These are phyloP conservation scores for Coregonus clupeaformis DNA, from an alignment of 2,113 vertebrate species.

Conservation along the genomic window DNA sequence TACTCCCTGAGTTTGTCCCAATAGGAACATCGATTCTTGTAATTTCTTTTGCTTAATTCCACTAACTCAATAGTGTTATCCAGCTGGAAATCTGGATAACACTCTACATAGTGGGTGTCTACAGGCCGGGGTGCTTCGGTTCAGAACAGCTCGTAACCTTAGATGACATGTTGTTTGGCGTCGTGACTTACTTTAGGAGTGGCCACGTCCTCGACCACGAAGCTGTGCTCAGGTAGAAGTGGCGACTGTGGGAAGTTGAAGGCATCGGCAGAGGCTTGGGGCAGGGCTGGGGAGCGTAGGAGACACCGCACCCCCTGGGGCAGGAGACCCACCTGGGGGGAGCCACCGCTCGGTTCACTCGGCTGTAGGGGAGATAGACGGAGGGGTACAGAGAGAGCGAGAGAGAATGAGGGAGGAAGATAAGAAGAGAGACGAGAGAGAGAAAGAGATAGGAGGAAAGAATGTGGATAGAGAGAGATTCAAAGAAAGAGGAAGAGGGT, in stretches of 20 bases:
- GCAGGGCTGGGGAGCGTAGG: constrained; percentile 81
- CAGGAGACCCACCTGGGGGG: constrained; percentile 78
- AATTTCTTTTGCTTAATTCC: no score
- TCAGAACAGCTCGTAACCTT: no score
- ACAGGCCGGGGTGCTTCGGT: no score
- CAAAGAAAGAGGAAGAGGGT: neutral
- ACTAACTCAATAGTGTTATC: no score
- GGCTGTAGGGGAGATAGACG: neutral
- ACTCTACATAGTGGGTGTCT: no score
- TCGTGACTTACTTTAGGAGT: constrained; percentile 85
- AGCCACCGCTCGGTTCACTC: constrained; percentile 77
- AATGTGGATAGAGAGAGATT: neutral
- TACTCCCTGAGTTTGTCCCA: no score
- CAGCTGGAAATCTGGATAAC: no score
- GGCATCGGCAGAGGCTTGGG: constrained; percentile 79
- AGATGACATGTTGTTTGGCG: neutral
- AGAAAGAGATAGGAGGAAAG: constrained; percentile 1
- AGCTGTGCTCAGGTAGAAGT: constrained; percentile 80
- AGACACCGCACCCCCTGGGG: constrained; percentile 78
- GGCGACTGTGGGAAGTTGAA: constrained; percentile 81
- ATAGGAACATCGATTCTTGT: no score
- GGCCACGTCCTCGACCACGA: constrained; percentile 91
- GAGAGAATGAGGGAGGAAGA: neutral
- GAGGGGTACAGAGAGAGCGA: neutral
- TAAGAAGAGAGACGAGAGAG: neutral